Evolutionary conservation across 2,888 invertebrate genomes (phyloP), one percentile per base, ranked within the genome.

Genomic region (Xestia c-nigrum): DNA sequence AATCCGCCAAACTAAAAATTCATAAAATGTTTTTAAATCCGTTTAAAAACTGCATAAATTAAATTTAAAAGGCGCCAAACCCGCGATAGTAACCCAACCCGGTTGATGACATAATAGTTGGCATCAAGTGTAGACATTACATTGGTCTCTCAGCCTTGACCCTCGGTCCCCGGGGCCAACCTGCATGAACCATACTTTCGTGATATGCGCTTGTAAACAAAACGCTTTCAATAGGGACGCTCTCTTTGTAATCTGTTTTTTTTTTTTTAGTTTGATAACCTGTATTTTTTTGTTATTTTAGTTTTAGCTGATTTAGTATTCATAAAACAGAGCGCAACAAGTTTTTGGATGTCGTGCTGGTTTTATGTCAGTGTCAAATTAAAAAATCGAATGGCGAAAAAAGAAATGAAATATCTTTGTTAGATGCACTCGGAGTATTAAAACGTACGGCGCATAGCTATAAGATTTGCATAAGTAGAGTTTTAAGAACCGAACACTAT

Each of bases 121-220:
- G 87, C 87, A 88, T 86, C 86, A 86, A 89, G 90, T 90, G 90
- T 88, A 85, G 90, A 88, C 89, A 90, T 91, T 91, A 91, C 87
- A 84, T 83, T 86, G 90, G 88, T 89, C 89, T 85, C 86, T 84
- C 88, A 91, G 89, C 93, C 94, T 94, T 94, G 94, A 94, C 93
- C 94, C 90, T 83, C 87, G 90, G 93, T 93, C 94, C 90, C 81
- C 89, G 90, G 94, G 94, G 92, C 87, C 86, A 91, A 91, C 91
- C 91, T 89, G 89, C 78, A 88, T 86, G 88, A 88, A 85, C 84
- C 79, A 76, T 80, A 84, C 90, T 88, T 89, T 89, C 87, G 81
- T 89, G 86, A 90, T 87, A 89, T 83, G 86, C 85, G 85, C 86
- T 87, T 91, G 90, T 89, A 88, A 89, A 88, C 87, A 88, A 87